Evolutionary conservation across 2,888 invertebrate species (phyloP).

Genomic region (Heliothis peltigera): DNA sequence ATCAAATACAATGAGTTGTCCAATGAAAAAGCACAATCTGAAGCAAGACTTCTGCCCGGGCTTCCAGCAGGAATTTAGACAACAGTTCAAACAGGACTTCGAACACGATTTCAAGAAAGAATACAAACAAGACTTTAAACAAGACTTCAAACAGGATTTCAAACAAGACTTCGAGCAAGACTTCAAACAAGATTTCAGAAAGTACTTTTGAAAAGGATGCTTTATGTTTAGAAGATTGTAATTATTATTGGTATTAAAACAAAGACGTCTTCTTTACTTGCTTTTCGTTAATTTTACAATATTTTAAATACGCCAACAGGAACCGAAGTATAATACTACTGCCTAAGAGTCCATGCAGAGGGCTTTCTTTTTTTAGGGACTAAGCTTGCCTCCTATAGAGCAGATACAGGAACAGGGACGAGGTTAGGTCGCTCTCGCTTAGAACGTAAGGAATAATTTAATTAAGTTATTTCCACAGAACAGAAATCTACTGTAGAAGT

Average conservation of each 20-base stretch:
- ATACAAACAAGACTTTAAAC: slow-evolving; percentile 36
- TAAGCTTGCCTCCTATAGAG: too few relatives aligned
- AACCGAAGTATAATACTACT: too few relatives aligned
- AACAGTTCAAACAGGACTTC: slow-evolving; percentile 13
- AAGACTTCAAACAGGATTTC: slow-evolving; percentile 34
- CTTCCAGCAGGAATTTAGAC: slow-evolving; percentile 10
- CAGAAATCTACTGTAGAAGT: too few relatives aligned
- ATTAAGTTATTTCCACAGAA: too few relatives aligned
- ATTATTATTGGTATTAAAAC: background rate
- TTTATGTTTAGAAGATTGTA: slow-evolving; percentile 7
- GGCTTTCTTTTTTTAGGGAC: too few relatives aligned
- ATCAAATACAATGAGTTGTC: slow-evolving; percentile 18
- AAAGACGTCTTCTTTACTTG: background rate
- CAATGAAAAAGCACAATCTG: slow-evolving; percentile 25
- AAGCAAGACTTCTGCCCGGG: slow-evolving; percentile 14
- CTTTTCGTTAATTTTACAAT: background rate
- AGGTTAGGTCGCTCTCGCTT: too few relatives aligned
- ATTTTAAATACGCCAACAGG: too few relatives aligned
- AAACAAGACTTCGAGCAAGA: slow-evolving; percentile 22
- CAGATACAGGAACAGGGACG: too few relatives aligned
- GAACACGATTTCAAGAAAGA: slow-evolving; percentile 17
- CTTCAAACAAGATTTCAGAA: slow-evolving; percentile 34
- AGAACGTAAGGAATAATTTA: too few relatives aligned
- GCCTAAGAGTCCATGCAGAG: too few relatives aligned
- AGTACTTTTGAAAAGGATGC: slow-evolving; percentile 20